phyloP scores from a whole-genome alignment of 1,140 invertebrate species.

The Vollenhovia emeryi region DNA sequence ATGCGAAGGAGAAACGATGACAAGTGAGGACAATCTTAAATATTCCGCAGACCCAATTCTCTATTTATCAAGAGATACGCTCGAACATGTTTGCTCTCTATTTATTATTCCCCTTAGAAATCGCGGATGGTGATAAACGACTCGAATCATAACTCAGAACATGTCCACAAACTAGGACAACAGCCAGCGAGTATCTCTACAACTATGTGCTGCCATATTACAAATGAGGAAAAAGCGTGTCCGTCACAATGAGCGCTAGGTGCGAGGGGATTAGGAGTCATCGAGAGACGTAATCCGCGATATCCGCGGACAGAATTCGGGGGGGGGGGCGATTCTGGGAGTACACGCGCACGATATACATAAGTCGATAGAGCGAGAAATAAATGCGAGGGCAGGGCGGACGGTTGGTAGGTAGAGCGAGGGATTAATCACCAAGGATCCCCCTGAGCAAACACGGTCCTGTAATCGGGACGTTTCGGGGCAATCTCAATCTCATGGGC shows the following conservation, averaged over 20 bases:
- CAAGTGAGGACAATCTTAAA: background rate
- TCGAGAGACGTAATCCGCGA: background rate
- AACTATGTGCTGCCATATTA: constrained; percentile 45
- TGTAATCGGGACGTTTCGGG: background rate
- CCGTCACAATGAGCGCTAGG: constrained; percentile 18
- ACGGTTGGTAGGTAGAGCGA: background rate
- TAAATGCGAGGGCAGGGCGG: background rate
- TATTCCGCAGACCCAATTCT: background rate
- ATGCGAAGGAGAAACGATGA: background rate
- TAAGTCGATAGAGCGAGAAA: background rate
- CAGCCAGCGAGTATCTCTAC: constrained; percentile 38
- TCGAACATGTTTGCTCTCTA: constrained; percentile 25
- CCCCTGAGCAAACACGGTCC: background rate
- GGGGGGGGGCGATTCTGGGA: background rate
- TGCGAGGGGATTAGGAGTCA: constrained; percentile 26
- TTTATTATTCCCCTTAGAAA: constrained; percentile 56
- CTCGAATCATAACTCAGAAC: constrained; percentile 55
- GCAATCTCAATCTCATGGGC: background rate
- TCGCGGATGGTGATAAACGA: constrained; percentile 48
- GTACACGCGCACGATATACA: background rate
- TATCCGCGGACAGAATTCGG: background rate
- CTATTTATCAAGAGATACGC: constrained; percentile 14
- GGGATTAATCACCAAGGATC: background rate
- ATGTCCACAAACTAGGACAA: constrained; percentile 57
- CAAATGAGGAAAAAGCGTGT: constrained; percentile 55